Conservation (phyloP, 1,140 invertebrate species). For the Eciton burchellii region DNA sequence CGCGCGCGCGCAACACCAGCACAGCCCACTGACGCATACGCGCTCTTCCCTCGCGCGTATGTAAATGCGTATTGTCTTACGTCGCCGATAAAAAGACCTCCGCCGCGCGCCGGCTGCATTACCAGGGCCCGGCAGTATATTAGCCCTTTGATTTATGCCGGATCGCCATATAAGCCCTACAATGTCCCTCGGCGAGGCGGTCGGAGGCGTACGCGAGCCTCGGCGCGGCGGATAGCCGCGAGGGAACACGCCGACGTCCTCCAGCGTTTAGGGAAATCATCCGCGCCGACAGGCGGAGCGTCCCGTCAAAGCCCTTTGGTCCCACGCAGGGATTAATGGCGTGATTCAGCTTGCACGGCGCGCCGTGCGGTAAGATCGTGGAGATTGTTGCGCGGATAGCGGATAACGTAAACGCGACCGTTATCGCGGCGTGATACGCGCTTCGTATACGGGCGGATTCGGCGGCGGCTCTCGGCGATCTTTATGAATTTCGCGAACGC, state of each 20-base stretch:
- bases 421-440: neutral
- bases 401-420: neutral
- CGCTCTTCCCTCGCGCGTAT: conserved; percentile 76
- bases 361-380: neutral
- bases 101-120: conserved; percentile 79
- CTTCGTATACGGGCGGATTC: neutral
- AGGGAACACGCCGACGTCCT: conserved; percentile 5
- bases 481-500: conserved; percentile 27
- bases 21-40: conserved; percentile 50
- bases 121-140: conserved; percentile 81
- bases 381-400: no score
- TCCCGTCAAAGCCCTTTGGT: neutral
- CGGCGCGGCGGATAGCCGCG: neutral
- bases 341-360: neutral
- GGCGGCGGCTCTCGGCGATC: conserved; percentile 20
- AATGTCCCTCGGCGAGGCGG: conserved; percentile 69
- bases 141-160: conserved; percentile 85
- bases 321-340: neutral
- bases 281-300: neutral
- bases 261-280: conserved; percentile 17
- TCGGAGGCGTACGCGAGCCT: conserved; percentile 10
- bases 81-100: conserved; percentile 83
- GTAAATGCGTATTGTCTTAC: conserved; percentile 85
- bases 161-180: conserved; percentile 80
- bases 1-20: no score